A percentile compares a stretch with the other conserved stretches of the same genome.
phyloP scores from a whole-genome alignment of 1,140 invertebrate genomes.

The Dendrolimus punctatus region DNA sequence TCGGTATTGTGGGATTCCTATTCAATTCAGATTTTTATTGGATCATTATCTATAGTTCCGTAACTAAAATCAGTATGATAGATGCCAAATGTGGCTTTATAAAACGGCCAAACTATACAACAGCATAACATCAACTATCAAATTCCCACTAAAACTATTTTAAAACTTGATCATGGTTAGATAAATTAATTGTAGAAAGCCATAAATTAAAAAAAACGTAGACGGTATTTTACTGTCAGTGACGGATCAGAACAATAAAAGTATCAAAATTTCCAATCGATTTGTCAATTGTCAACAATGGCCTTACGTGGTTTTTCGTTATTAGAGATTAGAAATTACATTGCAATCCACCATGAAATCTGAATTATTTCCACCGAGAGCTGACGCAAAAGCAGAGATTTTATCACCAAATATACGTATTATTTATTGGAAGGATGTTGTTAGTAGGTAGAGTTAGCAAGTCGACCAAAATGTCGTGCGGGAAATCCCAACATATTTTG shows the following conservation, averaged over 20 bases:
- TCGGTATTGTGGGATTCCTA: no score
- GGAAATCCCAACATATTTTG: slow-evolving; percentile 24
- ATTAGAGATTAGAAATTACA: slow-evolving; percentile 52
- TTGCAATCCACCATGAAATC: slow-evolving; percentile 53
- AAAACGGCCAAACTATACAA: no score
- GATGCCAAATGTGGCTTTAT: no score
- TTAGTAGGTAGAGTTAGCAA: slow-evolving; percentile 43
- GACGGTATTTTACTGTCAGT: neutral
- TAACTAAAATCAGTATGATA: no score
- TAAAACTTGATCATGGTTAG: no score
- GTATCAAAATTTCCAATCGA: slow-evolving; percentile 31
- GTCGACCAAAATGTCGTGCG: slow-evolving; percentile 45
- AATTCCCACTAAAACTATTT: no score
- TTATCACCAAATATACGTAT: slow-evolving; percentile 29
- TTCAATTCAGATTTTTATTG: no score
- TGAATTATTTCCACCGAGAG: slow-evolving; percentile 35
- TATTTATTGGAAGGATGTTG: slow-evolving; percentile 37
- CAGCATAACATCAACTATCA: no score
- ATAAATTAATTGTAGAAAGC: no score
- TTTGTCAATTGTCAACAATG: slow-evolving; percentile 24
- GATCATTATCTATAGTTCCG: no score
- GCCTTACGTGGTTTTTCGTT: slow-evolving; percentile 57
- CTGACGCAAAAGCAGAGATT: slow-evolving; percentile 19
- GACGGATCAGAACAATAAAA: slow-evolving; percentile 33
- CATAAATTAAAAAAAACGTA: no score